Evolutionary conservation across 2,113 vertebrate genomes (phyloP).

Genomic region (Paramormyrops kingsleyae): DNA sequence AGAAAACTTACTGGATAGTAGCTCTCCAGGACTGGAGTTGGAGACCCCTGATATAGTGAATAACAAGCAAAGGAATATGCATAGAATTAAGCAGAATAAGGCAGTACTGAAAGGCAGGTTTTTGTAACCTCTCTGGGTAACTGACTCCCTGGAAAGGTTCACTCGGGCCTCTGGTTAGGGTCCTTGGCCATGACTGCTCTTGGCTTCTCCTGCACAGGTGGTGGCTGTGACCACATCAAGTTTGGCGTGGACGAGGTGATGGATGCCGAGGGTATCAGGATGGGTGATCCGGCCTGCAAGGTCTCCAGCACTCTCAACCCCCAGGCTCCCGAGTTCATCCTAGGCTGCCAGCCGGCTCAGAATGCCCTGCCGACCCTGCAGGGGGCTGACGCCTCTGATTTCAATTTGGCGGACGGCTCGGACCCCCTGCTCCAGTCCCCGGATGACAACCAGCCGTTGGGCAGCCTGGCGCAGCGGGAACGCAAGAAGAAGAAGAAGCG

Average conservation of each 20-base stretch:
- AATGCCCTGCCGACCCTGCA: slow-evolving; percentile 50
- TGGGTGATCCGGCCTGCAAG: slow-evolving; percentile 74
- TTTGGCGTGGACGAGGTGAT: slow-evolving; percentile 94
- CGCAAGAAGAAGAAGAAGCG: slow-evolving; percentile 97
- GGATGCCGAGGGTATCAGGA: slow-evolving; percentile 63
- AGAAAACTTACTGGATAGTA: no score
- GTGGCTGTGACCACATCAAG: slow-evolving; percentile 86
- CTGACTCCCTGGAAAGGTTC: neutral
- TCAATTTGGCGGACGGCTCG: slow-evolving; percentile 66
- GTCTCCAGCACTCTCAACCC: slow-evolving; percentile 95
- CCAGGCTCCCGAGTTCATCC: slow-evolving; percentile 96
- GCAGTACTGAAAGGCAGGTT: neutral
- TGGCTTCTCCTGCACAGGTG: slow-evolving; percentile 60
- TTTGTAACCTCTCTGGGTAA: neutral
- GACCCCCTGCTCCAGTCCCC: slow-evolving; percentile 57
- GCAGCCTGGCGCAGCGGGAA: slow-evolving; percentile 81
- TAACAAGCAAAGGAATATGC: neutral
- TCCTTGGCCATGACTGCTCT: neutral
- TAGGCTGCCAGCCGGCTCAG: slow-evolving; percentile 74
- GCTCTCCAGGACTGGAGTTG: no score
- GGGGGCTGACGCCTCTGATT: slow-evolving; percentile 55
- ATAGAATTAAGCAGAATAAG: neutral
- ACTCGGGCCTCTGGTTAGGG: neutral
- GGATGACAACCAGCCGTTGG: slow-evolving; percentile 59
- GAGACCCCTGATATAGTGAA: neutral